Percentiles rank a stretch among this genome's conserved stretches.
These are phyloP conservation scores for Sympetrum striolatum DNA, from an alignment of 2,888 invertebrate genomes.

Conservation along the genomic window DNA sequence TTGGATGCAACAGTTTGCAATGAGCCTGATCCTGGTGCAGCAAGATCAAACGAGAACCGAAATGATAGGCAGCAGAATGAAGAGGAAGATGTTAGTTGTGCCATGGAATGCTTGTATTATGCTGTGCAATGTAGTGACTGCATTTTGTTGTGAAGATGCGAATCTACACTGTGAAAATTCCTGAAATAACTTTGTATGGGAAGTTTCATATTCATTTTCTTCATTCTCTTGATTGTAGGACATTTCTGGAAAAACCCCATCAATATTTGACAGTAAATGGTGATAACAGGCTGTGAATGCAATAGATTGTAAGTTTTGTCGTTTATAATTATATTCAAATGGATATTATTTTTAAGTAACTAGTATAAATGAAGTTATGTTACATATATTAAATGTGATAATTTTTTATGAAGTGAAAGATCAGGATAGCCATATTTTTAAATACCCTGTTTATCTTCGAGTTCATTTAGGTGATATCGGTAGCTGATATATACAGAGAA, in stretches of 20 bases:
- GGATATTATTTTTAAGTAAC: neutral
- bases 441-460: too few species aligned
- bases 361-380: neutral
- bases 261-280: neutral
- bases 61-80: conserved; percentile 4
- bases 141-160: conserved; percentile 57
- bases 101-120: conserved; percentile 69
- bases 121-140: conserved; percentile 72
- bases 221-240: neutral
- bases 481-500: too few species aligned
- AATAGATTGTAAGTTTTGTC: neutral
- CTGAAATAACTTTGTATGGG: neutral
- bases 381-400: too few species aligned
- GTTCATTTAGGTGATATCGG: too few species aligned
- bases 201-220: neutral
- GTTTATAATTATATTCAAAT: neutral
- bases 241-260: neutral
- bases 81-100: conserved; percentile 65
- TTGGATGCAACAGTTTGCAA: neutral
- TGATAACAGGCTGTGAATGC: neutral
- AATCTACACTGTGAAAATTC: neutral
- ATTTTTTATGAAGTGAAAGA: too few species aligned
- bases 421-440: too few species aligned
- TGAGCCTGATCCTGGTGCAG: neutral
- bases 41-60: neutral